Conservation (phyloP, 2,888 invertebrate genomes). For the Strigamia maritima region DNA sequence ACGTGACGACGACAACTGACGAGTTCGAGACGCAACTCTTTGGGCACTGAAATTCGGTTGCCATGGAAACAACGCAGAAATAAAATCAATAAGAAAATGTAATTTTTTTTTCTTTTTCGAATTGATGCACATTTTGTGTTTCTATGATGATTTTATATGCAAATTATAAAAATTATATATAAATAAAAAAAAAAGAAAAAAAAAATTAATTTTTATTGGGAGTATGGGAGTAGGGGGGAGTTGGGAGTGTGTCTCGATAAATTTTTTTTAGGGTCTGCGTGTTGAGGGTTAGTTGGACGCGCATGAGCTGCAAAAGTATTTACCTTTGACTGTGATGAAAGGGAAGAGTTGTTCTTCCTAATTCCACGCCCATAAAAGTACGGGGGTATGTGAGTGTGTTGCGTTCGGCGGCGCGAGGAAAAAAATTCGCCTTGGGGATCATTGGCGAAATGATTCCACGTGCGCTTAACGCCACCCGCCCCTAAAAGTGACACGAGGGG, state of each 20-base stretch:
- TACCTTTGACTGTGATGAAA: conserved; percentile 4
- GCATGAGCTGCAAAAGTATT: conserved; percentile 4
- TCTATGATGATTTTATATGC: too few relatives aligned
- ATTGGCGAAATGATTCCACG: conserved; percentile 4
- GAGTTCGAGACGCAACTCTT: neutral
- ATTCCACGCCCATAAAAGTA: neutral
- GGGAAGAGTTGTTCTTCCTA: conserved; percentile 4
- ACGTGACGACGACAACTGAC: conserved; percentile 4
- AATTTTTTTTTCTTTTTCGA: too few relatives aligned
- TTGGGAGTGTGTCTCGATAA: neutral
- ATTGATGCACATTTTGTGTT: too few relatives aligned
- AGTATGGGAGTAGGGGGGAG: too few relatives aligned
- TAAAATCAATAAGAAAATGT: neutral
- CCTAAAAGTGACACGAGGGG: neutral
- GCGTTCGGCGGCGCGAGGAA: neutral
- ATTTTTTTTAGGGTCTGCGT: neutral
- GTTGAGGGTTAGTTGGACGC: neutral
- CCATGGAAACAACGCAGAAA: neutral
- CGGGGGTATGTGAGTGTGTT: neutral
- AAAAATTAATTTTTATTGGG: neutral
- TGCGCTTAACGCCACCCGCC: neutral
- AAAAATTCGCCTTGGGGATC: conserved; percentile 4
- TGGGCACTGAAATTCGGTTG: neutral
- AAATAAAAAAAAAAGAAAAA: too few relatives aligned
- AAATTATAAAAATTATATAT: too few relatives aligned